These are phyloP conservation scores for Lordiphosa fenestrarum DNA, from an alignment of 2,888 invertebrate species.

Conservation along the genomic window DNA sequence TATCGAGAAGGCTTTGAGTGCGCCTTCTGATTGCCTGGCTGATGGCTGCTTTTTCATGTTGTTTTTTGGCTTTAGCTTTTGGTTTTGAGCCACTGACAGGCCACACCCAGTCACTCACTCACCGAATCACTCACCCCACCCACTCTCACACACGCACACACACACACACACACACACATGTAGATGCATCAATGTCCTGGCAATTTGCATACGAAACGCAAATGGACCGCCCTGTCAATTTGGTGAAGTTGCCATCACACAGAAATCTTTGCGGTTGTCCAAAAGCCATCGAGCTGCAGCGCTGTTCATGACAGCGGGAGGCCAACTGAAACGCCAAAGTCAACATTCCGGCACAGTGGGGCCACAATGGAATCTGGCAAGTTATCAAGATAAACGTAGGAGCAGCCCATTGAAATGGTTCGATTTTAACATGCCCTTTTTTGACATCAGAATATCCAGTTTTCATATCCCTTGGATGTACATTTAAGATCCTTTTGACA, in stretches of 20 bases:
- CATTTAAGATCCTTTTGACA: no score
- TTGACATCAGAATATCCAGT: no score
- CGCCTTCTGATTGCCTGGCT: slow-evolving; percentile 49
- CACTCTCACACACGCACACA: not conserved
- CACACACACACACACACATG: slow-evolving; percentile 6
- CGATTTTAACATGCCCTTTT: no score
- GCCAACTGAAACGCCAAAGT: not conserved
- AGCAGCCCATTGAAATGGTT: no score
- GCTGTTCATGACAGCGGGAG: slow-evolving; percentile 20
- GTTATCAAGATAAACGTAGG: no score
- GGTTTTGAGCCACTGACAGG: slow-evolving; percentile 48
- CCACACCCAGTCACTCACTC: slow-evolving; percentile 24
- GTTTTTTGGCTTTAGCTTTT: slow-evolving; percentile 50
- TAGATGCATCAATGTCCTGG: slow-evolving; percentile 15
- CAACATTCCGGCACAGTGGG: slow-evolving; percentile 16
- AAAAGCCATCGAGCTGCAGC: slow-evolving; percentile 19
- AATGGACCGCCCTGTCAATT: slow-evolving; percentile 31
- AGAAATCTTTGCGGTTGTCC: slow-evolving; percentile 17
- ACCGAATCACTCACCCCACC: slow-evolving; percentile 19
- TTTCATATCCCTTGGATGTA: no score
- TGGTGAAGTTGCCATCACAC: slow-evolving; percentile 38
- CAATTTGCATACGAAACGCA: slow-evolving; percentile 53
- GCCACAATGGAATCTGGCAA: no score
- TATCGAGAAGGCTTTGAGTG: slow-evolving; percentile 25
- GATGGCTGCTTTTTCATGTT: slow-evolving; percentile 38